A percentile compares a stretch with the other conserved stretches of the same genome.
These are phyloP conservation scores for Choristoneura fumiferana DNA, from an alignment of 1,140 invertebrate genomes.

Conservation along the genomic window DNA sequence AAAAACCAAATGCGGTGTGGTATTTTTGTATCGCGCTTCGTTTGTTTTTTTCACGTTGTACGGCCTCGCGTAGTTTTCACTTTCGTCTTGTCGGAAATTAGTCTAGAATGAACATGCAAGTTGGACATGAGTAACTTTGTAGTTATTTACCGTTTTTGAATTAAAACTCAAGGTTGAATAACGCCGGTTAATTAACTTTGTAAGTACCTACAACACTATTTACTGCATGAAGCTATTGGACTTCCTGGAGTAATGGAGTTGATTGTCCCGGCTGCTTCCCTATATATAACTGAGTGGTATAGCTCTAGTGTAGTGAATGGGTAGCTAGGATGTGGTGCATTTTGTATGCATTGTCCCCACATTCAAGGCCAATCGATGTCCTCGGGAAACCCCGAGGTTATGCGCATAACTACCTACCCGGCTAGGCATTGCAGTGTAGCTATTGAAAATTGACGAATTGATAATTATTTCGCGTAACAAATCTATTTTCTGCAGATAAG, in stretches of 20 bases:
- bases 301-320: neutral
- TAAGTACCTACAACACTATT: neutral
- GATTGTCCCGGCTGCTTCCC: neutral
- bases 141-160: conserved; percentile 9
- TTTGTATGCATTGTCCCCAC: neutral
- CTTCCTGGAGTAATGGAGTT: neutral
- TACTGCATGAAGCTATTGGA: neutral
- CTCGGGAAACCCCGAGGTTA: neutral
- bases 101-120: conserved; percentile 9
- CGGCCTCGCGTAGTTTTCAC: conserved; percentile 31
- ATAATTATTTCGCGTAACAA: too few relatives aligned
- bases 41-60: conserved; percentile 26
- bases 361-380: neutral
- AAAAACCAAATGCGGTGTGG: conserved; percentile 10
- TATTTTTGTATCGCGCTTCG: conserved; percentile 1
- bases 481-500: too few relatives aligned
- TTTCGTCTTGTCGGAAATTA: conserved; percentile 29
- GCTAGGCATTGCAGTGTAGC: too few relatives aligned
- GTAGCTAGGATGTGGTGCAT: neutral
- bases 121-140: conserved; percentile 1
- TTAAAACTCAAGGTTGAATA: conserved; percentile 12
- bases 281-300: neutral
- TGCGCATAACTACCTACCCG: too few relatives aligned
- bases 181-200: conserved; percentile 3
- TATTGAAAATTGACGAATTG: too few relatives aligned